A percentile compares a stretch with the other conserved stretches of the same genome.
These are phyloP conservation scores for Chrysotoxum bicinctum DNA, from an alignment of 2,888 invertebrate species.

Conservation along the genomic window DNA sequence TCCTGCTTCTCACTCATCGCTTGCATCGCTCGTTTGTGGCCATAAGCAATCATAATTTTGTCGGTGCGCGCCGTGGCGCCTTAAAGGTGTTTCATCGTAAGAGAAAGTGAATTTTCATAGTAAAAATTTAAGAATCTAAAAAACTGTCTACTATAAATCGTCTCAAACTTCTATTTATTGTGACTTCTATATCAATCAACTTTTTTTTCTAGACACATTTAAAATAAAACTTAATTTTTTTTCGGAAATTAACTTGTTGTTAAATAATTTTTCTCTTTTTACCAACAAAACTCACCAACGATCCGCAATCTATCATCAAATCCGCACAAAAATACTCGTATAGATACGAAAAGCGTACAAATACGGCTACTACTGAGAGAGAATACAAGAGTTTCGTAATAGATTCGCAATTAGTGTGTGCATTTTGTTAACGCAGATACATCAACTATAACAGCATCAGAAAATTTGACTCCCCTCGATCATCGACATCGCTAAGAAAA, in stretches of 20 bases:
- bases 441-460: neutral
- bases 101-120: conserved; percentile 64
- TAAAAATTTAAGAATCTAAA: conserved; percentile 4
- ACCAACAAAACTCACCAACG: conserved; percentile 4
- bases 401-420: conserved; percentile 36
- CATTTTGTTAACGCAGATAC: conserved; percentile 12
- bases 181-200: neutral
- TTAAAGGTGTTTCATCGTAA: conserved; percentile 58
- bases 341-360: neutral
- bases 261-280: conserved; percentile 34
- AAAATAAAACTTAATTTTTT: conserved; percentile 1
- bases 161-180: conserved; percentile 11
- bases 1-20: conserved; percentile 42
- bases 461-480: neutral
- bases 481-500: conserved; percentile 2
- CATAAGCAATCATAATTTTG: conserved; percentile 68
- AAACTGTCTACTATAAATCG: conserved; percentile 33
- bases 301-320: conserved; percentile 6
- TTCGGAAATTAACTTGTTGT: conserved; percentile 25
- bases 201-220: conserved; percentile 23
- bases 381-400: conserved; percentile 42
- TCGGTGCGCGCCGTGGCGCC: conserved; percentile 61
- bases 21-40: conserved; percentile 56
- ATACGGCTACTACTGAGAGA: conserved; percentile 1
- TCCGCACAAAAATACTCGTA: conserved; percentile 3